Conservation (phyloP, 1,140 invertebrate species). For the Araneus ventricosus region DNA sequence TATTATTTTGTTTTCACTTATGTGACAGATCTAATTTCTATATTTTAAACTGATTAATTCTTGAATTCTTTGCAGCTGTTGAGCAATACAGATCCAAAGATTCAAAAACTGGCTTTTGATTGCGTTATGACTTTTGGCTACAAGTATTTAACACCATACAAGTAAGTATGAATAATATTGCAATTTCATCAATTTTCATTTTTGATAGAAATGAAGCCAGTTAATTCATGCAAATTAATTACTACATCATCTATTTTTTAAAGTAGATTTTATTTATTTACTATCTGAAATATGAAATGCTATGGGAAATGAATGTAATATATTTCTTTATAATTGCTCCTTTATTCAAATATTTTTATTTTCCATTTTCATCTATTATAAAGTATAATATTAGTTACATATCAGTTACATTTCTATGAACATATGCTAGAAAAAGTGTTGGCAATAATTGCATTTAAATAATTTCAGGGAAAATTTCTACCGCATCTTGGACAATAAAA, state of each 20-base stretch:
- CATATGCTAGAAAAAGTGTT: background rate
- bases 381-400: background rate
- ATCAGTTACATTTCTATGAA: background rate
- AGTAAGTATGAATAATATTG: constrained; percentile 78
- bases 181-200: too few relatives aligned
- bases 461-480: constrained; percentile 84
- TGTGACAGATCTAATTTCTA: too few relatives aligned
- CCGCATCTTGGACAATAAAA: constrained; percentile 91
- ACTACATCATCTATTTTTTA: too few relatives aligned
- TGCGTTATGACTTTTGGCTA: constrained; percentile 92
- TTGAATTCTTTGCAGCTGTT: constrained; percentile 82
- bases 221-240: too few relatives aligned
- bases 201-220: too few relatives aligned
- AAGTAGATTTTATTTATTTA: too few relatives aligned
- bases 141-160: constrained; percentile 88
- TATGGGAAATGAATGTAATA: too few relatives aligned
- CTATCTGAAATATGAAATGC: too few relatives aligned
- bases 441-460: background rate
- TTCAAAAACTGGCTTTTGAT: constrained; percentile 92
- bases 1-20: too few relatives aligned
- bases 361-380: background rate
- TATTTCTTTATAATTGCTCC: too few relatives aligned
- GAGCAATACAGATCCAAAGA: constrained; percentile 86
- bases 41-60: too few relatives aligned
- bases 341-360: too few relatives aligned